Percentiles rank a stretch among this genome's conserved stretches.
Evolutionary conservation across 2,888 invertebrate species (phyloP).

Genomic region (Limenitis camilla): DNA sequence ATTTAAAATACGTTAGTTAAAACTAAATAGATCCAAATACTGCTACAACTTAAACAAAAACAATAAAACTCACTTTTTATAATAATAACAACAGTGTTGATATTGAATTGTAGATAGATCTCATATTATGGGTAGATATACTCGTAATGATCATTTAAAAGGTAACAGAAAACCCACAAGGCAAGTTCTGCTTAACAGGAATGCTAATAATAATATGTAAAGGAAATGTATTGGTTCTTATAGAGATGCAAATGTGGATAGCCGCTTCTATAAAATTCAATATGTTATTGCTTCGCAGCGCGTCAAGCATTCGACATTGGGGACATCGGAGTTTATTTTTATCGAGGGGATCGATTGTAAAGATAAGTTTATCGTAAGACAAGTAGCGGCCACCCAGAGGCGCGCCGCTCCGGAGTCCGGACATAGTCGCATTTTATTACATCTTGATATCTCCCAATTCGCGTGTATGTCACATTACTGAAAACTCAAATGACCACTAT

Average conservation of each 20-base stretch:
- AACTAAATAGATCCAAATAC: too few species aligned
- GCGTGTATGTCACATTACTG: constrained; percentile 67
- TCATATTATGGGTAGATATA: constrained; percentile 13
- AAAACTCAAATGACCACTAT: constrained; percentile 28
- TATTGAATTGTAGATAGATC: not conserved
- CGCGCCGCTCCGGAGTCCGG: constrained; percentile 32
- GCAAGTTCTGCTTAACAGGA: constrained; percentile 38
- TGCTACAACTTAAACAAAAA: too few species aligned
- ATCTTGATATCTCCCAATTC: constrained; percentile 66
- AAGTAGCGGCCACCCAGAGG: constrained; percentile 70
- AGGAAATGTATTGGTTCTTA: constrained; percentile 60
- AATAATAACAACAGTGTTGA: not conserved
- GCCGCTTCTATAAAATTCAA: constrained; percentile 62
- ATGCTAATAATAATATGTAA: constrained; percentile 63
- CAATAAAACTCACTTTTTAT: not conserved
- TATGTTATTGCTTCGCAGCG: constrained; percentile 63
- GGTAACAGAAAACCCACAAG: constrained; percentile 20
- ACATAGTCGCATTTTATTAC: constrained; percentile 65
- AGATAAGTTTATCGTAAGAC: constrained; percentile 73
- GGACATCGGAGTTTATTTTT: constrained; percentile 61
- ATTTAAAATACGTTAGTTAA: too few species aligned
- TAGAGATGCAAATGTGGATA: constrained; percentile 65
- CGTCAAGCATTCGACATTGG: constrained; percentile 61
- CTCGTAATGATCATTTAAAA: constrained; percentile 13
- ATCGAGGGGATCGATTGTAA: constrained; percentile 70